A percentile compares a stretch with the other conserved stretches of the same genome.
These are phyloP conservation scores for Polydrusus pterygomalis DNA, from an alignment of 2,888 invertebrate genomes.

Conservation along the genomic window DNA sequence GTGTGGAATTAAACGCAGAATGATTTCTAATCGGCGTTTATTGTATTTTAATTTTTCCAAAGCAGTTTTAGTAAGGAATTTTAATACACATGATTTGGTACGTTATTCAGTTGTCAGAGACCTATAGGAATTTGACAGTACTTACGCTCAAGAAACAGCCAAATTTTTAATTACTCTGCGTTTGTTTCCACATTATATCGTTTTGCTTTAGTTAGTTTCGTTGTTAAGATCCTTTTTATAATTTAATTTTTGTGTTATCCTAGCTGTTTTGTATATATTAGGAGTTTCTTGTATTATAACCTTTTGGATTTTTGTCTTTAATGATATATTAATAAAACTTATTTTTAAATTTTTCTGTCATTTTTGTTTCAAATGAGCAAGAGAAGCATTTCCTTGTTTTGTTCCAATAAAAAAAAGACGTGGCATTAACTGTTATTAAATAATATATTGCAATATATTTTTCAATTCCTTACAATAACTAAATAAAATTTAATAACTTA, in stretches of 20 bases:
- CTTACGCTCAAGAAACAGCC: too few relatives aligned
- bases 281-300: constrained; percentile 60
- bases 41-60: neutral
- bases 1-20: constrained; percentile 15
- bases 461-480: constrained; percentile 27
- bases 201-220: constrained; percentile 32
- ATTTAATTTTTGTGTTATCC: constrained; percentile 44
- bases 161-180: constrained; percentile 1
- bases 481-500: constrained; percentile 38
- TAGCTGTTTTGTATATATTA: constrained; percentile 61
- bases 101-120: neutral
- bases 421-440: constrained; percentile 12
- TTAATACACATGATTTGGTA: too few relatives aligned
- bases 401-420: neutral
- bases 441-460: constrained; percentile 44
- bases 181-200: constrained; percentile 7
- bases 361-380: neutral
- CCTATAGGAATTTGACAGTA: neutral
- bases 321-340: constrained; percentile 51
- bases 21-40: neutral
- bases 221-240: constrained; percentile 25
- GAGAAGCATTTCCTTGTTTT: too few relatives aligned
- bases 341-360: constrained; percentile 28
- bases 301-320: constrained; percentile 58
- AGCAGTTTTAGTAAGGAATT: neutral